Conservation (phyloP, 2,113 vertebrate genomes). For the Salvelinus namaycush region DNA sequence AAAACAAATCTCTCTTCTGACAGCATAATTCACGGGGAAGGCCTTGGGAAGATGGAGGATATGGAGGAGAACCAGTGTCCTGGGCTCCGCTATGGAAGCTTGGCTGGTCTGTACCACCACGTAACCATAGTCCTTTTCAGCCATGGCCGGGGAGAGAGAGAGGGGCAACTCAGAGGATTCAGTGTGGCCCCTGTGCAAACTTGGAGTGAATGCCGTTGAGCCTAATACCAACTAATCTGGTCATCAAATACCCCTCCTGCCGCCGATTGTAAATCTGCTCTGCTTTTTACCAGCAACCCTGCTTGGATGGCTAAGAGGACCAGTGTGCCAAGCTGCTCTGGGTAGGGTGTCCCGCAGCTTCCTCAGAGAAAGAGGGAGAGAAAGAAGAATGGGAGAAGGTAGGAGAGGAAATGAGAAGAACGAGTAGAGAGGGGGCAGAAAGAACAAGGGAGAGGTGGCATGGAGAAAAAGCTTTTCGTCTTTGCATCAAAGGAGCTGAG, state of each 20-base stretch:
- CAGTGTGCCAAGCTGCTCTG: constrained; percentile 33
- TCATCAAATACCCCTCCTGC: constrained; percentile 64
- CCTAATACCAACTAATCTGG: constrained; percentile 71
- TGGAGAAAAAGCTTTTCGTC: neutral
- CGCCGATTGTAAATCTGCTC: constrained; percentile 54
- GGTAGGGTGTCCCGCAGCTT: constrained; percentile 15
- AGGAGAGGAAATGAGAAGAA: neutral
- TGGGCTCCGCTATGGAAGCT: constrained; percentile 50
- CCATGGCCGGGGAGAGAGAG: constrained; percentile 35
- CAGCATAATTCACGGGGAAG: constrained; percentile 63
- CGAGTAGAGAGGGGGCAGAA: neutral
- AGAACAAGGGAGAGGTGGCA: neutral
- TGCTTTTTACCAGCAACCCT: constrained; percentile 23
- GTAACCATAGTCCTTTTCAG: constrained; percentile 54
- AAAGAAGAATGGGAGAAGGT: constrained; percentile 1
- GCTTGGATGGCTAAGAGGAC: constrained; percentile 37
- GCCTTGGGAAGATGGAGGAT: constrained; percentile 10
- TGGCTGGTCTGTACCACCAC: constrained; percentile 48
- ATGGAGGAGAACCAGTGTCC: constrained; percentile 39
- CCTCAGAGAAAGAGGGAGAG: constrained; percentile 17
- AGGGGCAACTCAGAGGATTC: constrained; percentile 48
- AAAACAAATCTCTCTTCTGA: constrained; percentile 70
- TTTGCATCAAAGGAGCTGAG: neutral
- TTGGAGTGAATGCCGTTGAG: constrained; percentile 63
- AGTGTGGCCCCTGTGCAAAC: constrained; percentile 58